Evolutionary conservation across 2,888 invertebrate species (phyloP).

Genomic region (Hemithea aestivaria): DNA sequence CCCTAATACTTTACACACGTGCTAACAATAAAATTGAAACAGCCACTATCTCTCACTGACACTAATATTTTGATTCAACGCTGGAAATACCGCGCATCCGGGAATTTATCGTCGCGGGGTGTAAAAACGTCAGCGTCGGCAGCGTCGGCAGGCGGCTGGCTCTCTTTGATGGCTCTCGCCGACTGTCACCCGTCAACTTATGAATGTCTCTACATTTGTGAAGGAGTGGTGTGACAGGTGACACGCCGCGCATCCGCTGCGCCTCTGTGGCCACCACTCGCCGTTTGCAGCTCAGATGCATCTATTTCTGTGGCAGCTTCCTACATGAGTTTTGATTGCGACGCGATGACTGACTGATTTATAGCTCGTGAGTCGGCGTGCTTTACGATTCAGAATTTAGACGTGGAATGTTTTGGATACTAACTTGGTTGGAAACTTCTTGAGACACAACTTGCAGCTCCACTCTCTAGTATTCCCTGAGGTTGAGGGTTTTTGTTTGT

Average conservation of each 20-base stretch:
- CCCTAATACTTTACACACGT: slow-evolving; percentile 45
- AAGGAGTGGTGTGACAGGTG: slow-evolving; percentile 66
- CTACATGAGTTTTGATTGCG: slow-evolving; percentile 16
- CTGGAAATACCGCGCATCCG: slow-evolving; percentile 61
- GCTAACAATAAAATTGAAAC: slow-evolving; percentile 56
- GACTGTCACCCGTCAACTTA: slow-evolving; percentile 52
- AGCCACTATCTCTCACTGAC: slow-evolving; percentile 36
- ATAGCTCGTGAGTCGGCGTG: slow-evolving; percentile 3
- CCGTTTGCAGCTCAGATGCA: slow-evolving; percentile 22
- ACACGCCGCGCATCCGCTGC: slow-evolving; percentile 63
- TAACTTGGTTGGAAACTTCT: slow-evolving; percentile 50
- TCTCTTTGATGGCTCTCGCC: slow-evolving; percentile 9
- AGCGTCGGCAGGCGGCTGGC: slow-evolving; percentile 39
- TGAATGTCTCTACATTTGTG: slow-evolving; percentile 71
- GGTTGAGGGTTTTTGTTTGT: slow-evolving; percentile 27
- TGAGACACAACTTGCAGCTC: slow-evolving; percentile 46
- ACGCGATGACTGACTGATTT: slow-evolving; percentile 19
- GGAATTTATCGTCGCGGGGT: slow-evolving; percentile 55
- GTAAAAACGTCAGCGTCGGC: slow-evolving; percentile 67
- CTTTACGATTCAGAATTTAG: background rate
- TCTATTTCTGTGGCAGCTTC: slow-evolving; percentile 49
- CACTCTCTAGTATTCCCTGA: slow-evolving; percentile 32
- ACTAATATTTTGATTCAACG: slow-evolving; percentile 58
- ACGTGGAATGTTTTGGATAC: slow-evolving; percentile 18
- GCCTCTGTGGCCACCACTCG: slow-evolving; percentile 7